These are phyloP conservation scores for Crocidura indochinensis DNA, from an alignment of 2,797 vertebrate species.

Conservation along the genomic window DNA sequence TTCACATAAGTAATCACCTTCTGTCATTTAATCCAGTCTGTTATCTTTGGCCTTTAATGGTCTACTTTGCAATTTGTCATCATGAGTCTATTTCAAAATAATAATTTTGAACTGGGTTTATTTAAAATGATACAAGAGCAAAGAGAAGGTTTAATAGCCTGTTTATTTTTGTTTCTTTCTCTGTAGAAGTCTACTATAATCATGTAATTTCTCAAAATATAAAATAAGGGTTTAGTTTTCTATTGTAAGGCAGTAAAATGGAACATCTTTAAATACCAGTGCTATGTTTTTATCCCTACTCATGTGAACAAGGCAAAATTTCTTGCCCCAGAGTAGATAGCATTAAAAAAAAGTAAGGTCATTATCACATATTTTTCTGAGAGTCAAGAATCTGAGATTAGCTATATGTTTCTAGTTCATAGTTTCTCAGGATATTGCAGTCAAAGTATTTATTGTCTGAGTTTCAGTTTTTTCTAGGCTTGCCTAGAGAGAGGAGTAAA, in stretches of 20 bases:
- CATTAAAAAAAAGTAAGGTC: background rate
- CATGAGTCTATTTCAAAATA: conserved; percentile 32
- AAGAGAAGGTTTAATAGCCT: too few relatives aligned
- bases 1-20: conserved; percentile 60
- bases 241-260: background rate
- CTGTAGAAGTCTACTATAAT: background rate
- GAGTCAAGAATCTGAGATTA: background rate
- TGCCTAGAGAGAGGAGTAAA: background rate
- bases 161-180: too few relatives aligned
- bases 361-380: conserved; percentile 10
- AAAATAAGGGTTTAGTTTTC: background rate
- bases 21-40: conserved; percentile 35
- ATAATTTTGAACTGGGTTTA: background rate
- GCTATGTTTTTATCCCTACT: background rate
- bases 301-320: background rate
- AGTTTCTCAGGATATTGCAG: background rate
- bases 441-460: background rate
- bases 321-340: background rate
- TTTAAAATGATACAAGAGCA: background rate
- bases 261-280: background rate
- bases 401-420: background rate
- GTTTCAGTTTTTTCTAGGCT: background rate
- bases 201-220: conserved; percentile 3
- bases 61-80: conserved; percentile 35
- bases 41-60: conserved; percentile 12